phyloP scores from a whole-genome alignment of 2,888 invertebrate genomes.

The Rhagium mordax region DNA sequence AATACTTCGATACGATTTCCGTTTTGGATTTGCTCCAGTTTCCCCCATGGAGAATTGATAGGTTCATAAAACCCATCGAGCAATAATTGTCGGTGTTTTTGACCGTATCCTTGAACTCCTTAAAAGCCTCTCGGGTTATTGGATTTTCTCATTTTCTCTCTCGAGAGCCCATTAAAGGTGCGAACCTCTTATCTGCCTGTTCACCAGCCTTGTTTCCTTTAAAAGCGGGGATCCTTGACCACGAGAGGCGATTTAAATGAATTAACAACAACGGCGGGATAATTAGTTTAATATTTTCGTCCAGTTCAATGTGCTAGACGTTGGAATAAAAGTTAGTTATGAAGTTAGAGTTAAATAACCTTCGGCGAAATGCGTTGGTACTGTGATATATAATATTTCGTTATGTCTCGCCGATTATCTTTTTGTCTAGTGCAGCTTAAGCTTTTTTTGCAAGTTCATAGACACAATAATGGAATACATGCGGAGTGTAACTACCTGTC shows the following conservation, averaged over 20 bases:
- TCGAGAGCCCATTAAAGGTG: not conserved
- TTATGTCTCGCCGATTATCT: constrained; percentile 29
- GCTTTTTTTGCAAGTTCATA: constrained; percentile 26
- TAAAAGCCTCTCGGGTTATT: not conserved
- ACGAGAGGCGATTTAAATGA: constrained; percentile 4
- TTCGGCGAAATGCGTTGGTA: not conserved
- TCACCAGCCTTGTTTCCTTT: not conserved
- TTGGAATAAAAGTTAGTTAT: not conserved
- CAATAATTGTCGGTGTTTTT: not conserved
- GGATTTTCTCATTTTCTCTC: not conserved
- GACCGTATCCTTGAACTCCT: not conserved
- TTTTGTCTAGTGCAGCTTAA: constrained; percentile 31
- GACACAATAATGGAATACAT: constrained; percentile 19
- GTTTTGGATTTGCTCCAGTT: not conserved
- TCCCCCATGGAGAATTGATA: not conserved
- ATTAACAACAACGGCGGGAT: constrained; percentile 14
- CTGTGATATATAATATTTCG: constrained; percentile 25
- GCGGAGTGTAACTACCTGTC: constrained; percentile 15
- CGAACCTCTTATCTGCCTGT: not conserved
- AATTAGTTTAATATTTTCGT: constrained; percentile 32
- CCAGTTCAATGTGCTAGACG: constrained; percentile 27
- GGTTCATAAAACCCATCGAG: not conserved
- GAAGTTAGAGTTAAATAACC: constrained; percentile 21
- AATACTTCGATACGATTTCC: too few relatives aligned
- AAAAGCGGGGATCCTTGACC: constrained; percentile 4